Evolutionary conservation across 1,140 invertebrate genomes (phyloP).

Genomic region (Drosophila bipectinata): DNA sequence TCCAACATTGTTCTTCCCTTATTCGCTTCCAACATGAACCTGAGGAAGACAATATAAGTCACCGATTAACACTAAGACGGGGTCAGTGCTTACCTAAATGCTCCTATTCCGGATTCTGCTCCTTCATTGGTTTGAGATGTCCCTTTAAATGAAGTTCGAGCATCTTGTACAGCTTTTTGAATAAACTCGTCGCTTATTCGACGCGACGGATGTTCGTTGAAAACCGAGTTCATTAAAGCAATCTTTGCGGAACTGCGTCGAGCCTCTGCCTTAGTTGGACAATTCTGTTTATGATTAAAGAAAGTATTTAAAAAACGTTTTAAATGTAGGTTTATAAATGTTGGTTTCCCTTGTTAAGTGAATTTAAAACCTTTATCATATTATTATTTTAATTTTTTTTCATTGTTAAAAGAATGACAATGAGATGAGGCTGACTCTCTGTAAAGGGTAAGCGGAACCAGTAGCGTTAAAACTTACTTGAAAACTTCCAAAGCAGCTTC

Average conservation of each 20-base stretch:
- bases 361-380: neutral
- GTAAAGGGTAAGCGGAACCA: no score
- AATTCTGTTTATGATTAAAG: conserved; percentile 87
- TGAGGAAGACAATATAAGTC: conserved; percentile 39
- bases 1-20: conserved; percentile 97
- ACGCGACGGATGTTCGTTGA: conserved; percentile 97
- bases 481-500: conserved; percentile 98
- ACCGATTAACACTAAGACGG: neutral
- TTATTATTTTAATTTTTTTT: no score
- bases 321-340: neutral
- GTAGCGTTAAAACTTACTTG: conserved; percentile 86
- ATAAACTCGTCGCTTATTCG: conserved; percentile 97
- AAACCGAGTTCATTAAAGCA: conserved; percentile 98
- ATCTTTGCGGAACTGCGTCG: conserved; percentile 97
- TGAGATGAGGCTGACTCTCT: no score
- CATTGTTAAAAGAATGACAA: no score
- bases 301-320: neutral
- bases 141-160: conserved; percentile 88
- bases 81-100: conserved; percentile 88
- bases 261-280: conserved; percentile 97
- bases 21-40: conserved; percentile 97
- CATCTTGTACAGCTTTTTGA: conserved; percentile 95
- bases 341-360: no score
- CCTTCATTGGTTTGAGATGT: conserved; percentile 89
- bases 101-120: conserved; percentile 94